Conservation (phyloP, 2,113 vertebrate species). For the Diphyllodes magnificus region DNA sequence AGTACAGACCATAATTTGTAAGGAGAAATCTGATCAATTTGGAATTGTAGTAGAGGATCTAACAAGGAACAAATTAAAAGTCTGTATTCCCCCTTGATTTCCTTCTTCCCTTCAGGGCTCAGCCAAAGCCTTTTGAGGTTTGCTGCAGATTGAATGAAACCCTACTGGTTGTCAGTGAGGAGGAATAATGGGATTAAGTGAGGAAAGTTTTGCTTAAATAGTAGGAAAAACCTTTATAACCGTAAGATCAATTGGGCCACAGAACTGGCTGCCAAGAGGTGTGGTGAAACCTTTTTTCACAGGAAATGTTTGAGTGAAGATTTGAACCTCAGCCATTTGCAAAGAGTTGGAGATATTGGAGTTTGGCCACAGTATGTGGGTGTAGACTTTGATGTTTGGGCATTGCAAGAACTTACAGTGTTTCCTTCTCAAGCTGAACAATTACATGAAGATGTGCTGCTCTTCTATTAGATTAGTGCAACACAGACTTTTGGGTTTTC, state of each 20-base stretch:
- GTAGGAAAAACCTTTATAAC: constrained; percentile 31
- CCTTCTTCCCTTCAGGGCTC: not conserved
- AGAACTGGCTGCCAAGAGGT: constrained; percentile 38
- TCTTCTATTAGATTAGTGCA: not conserved
- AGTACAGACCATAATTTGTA: not conserved
- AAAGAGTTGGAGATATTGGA: not conserved
- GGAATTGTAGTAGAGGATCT: not conserved
- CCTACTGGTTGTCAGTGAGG: constrained; percentile 16
- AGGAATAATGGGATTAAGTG: constrained; percentile 38
- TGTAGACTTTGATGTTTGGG: not conserved
- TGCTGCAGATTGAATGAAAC: not conserved
- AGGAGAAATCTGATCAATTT: not conserved
- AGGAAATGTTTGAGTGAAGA: constrained; percentile 35
- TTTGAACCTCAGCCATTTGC: constrained; percentile 24
- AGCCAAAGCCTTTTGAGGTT: constrained; percentile 23
- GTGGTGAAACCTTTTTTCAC: constrained; percentile 29
- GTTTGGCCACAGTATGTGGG: not conserved
- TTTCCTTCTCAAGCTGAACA: not conserved
- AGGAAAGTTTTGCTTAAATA: constrained; percentile 29
- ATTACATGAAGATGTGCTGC: not conserved
- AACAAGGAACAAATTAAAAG: constrained; percentile 9
- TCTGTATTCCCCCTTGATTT: not conserved
- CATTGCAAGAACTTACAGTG: not conserved
- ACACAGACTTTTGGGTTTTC: not conserved
- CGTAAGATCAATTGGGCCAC: not conserved